Evolutionary conservation across 1,140 invertebrate genomes (phyloP), one percentile per base, ranked within the genome.

Genomic region (Drosophila neocordata): DNA sequence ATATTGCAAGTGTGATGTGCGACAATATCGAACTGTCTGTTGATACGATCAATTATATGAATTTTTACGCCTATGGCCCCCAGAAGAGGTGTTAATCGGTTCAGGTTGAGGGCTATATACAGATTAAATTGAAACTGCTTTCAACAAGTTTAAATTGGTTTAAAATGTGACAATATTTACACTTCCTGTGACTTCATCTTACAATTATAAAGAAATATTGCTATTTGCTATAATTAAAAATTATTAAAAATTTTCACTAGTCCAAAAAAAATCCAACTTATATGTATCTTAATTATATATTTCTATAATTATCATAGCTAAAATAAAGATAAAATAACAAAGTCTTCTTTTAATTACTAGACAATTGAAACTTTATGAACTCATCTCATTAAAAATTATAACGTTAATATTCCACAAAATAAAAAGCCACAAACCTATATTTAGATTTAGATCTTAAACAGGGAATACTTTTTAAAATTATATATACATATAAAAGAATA

Each of bases 21-120:
- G 57, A 48, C 37, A 38, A 13, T n/a, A 38, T 44, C 53, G 9
- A 65, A 44, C 48, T 20, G 63, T 52, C 48, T 20, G 63, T 85
- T 68, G 74, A 62, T 64, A 59, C 59, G 57, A 62, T 68, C 74
- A 81, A 85, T 85, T 85, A 87, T 82, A 67, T 59, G 44, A 18
- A 61, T 31, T 60, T 80, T 61, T 61, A 38, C 53, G 22, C 15
- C 57, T 69, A 62, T 74, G 41, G 41, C 41, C 41, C 41, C 71
- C 38, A 65, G n/a, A 65, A 55, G 59, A 24, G 67, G 81, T 85
- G 81, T 62, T 85, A 85, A 85, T 63, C 35, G 61, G 63, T 75
- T 79, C 79, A 81, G 37, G 35, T 34, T 18, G 24, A 9, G 35
- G 20, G 15, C 41, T 15, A 12, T 44, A 51, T 65, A 56, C 64